Base-by-base conservation (phyloP, 2,888 invertebrate genomes). In the Nomada flava region DNA sequence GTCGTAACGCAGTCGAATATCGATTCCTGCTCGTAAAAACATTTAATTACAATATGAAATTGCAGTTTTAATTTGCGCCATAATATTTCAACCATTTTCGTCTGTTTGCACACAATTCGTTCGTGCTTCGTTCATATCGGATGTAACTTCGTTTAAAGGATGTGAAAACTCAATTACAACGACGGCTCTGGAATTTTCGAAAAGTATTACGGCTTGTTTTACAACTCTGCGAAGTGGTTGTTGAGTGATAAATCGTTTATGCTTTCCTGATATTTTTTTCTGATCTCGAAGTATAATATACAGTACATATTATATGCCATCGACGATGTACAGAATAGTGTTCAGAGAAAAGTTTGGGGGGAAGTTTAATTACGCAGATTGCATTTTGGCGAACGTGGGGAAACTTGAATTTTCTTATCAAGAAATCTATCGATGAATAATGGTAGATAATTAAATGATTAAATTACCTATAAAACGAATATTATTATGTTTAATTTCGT, bases 1-100 rank as follows among this genome's bases (percentile, higher is more conserved):
- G 67, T 62, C 68, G 76, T 82, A 72, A 80, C 79, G 65, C 79
- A 78, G 76, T 76, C 82, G 79, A 85, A 84, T 84, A 84, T 86
- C 86, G 79, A 85, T 82, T 76, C 78, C 63, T 68, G 53, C 42
- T 64, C 74, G 79, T 64, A 71, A 79, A 81, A 74, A 71, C 57
- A 71, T 75, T 82, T 71, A 75, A 82, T 82, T 75, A 59, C 26
- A 67, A 57, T 75, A 52, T n/a, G 29, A 20, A 20, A 73, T 80
- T 65, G 70, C 65, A 29, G 29, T 79, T 79, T 69, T 60, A 67
- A 74, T 78, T 69, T 55, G 29, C 29, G 23, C 15, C 29, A 13
- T 11, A n/a, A 67, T 52, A 62, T 63, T 26, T 64, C 60, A 67
- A 7, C 3, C 29, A 53, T 53, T 62, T 60, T 13, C 20, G 47